Evolutionary conservation across 2,797 vertebrate species (phyloP), one percentile per base, ranked within the genome.

Genomic region (Premnoplex brunnescens): DNA sequence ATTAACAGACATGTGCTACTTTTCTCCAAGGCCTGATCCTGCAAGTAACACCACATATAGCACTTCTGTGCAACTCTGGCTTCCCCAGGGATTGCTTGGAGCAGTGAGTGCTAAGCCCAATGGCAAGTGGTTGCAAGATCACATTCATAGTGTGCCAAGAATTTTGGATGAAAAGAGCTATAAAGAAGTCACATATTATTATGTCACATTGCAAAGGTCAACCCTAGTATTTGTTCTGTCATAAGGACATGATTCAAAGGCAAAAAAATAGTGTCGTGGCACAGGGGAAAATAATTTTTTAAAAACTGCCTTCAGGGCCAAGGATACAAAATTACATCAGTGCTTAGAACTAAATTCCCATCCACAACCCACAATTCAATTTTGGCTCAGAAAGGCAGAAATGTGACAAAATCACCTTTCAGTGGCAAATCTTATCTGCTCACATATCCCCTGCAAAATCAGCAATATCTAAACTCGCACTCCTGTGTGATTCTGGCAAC

Each of bases 261-360:
- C 83, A 86, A 94, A 93, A 96, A 95, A 96, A 85, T 55, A 93
- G 85, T 89, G 94, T 91, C 94, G 93, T 89, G 88, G 80, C 93
- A 91, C 85, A 68, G 46, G 74, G 96, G 93, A 60, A 90, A 94
- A 95, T 89, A 14, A 54, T 94, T 93, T 93, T 96, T 93, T 84
- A 19, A 62, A 90, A 94, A 60, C 74, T 63, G 88, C 83, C 95
- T 96, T 85, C 63, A 85, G 77, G 96, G 89, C 80, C 82, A 85
- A 96, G 85, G 96, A 95, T 93, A 95, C 85, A 80, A 94, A 96
- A 97, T 96, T 95, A 96, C 96, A 95, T 96, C 95, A 96, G 91
- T 71, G 83, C 83, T 94, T 67, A 91, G 66, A 91, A 86, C 91
- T 90, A 73, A 94, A 96, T 85, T 96, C 95, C 73, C 89, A 90